Evolutionary conservation across 1,140 invertebrate species (phyloP).

Genomic region (Lanistes nyassanus): DNA sequence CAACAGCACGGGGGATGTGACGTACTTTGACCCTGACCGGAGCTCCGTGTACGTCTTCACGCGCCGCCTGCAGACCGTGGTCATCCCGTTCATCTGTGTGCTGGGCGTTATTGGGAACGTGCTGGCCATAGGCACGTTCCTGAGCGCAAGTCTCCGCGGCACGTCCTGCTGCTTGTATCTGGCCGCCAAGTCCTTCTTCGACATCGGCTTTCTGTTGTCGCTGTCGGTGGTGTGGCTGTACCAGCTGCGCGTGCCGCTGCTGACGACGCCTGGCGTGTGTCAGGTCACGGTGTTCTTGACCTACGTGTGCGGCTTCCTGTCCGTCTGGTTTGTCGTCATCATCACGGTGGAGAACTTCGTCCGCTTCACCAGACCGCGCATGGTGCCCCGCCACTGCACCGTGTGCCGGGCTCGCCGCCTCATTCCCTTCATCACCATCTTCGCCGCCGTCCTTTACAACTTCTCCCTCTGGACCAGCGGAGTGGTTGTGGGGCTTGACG

Average conservation of each 20-base stretch:
- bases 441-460: slow-evolving; percentile 45
- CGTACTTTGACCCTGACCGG: background rate
- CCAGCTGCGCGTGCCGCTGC: slow-evolving; percentile 64
- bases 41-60: slow-evolving; percentile 20
- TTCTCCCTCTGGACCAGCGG: slow-evolving; percentile 27
- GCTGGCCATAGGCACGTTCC: slow-evolving; percentile 36
- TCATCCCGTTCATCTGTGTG: slow-evolving; percentile 42
- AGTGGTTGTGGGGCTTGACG: background rate
- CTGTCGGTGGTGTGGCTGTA: slow-evolving; percentile 69
- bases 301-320: slow-evolving; percentile 59
- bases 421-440: slow-evolving; percentile 36
- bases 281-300: slow-evolving; percentile 56
- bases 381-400: slow-evolving; percentile 53
- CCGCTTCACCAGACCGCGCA: slow-evolving; percentile 56
- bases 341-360: slow-evolving; percentile 54
- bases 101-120: slow-evolving; percentile 44
- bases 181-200: slow-evolving; percentile 39
- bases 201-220: slow-evolving; percentile 45
- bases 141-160: slow-evolving; percentile 28
- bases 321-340: slow-evolving; percentile 62
- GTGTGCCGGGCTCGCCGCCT: slow-evolving; percentile 46
- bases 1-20: background rate
- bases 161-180: slow-evolving; percentile 45
- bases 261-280: slow-evolving; percentile 49
- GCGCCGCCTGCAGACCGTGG: slow-evolving; percentile 24